Evolutionary conservation across 2,113 vertebrate species (phyloP).

Genomic region (Ploceus nigricollis): DNA sequence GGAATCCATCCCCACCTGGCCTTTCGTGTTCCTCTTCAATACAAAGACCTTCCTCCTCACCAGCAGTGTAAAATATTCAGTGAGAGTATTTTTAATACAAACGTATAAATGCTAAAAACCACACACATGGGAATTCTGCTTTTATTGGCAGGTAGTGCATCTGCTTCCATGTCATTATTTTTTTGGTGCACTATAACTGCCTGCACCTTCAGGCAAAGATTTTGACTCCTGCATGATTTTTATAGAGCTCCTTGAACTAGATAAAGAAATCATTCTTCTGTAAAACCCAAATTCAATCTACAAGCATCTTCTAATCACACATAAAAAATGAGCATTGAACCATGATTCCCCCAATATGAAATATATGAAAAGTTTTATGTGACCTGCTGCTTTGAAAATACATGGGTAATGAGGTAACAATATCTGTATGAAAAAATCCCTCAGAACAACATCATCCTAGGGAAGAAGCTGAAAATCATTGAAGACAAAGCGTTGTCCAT

Average conservation of each 20-base stretch:
- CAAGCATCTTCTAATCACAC: neutral
- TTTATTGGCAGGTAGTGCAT: neutral
- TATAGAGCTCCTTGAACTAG: neutral
- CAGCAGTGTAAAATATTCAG: neutral
- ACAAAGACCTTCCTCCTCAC: fast-evolving
- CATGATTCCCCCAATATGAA: neutral
- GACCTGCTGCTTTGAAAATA: neutral
- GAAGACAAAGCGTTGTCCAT: neutral
- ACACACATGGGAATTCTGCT: neutral
- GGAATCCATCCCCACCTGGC: neutral
- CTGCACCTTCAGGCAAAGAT: neutral
- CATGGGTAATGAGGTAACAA: neutral
- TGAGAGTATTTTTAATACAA: neutral
- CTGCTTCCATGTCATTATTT: neutral
- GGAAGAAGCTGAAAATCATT: neutral
- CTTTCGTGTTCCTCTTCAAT: neutral
- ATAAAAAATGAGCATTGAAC: neutral
- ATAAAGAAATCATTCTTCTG: neutral
- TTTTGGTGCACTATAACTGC: neutral
- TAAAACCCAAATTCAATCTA: neutral
- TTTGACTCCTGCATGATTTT: neutral
- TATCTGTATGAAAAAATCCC: neutral
- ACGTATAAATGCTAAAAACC: neutral
- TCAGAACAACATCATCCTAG: neutral
- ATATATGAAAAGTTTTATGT: neutral